phyloP scores from a whole-genome alignment of 92 coral and sea anemone species.

The Epizoanthus scotinus region DNA sequence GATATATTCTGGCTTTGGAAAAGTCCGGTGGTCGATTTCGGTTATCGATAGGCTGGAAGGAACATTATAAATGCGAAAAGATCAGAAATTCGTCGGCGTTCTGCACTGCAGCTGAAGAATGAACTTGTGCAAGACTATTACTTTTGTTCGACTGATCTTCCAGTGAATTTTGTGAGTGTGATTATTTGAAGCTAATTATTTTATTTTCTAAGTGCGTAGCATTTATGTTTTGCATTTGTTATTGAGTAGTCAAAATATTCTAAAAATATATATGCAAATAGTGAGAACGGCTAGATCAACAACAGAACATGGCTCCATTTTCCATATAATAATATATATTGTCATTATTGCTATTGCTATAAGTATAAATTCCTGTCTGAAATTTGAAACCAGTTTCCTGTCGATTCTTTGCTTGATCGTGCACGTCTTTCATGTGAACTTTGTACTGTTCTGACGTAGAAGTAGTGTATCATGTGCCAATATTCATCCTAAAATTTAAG shows the following conservation, averaged over 20 bases:
- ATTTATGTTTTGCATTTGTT: neutral
- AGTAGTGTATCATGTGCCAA: neutral
- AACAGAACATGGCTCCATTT: neutral
- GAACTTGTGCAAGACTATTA: neutral
- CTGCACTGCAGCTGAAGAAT: neutral
- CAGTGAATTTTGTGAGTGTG: slow-evolving; percentile 9
- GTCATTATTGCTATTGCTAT: too few species aligned
- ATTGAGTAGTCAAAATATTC: slow-evolving; percentile 6
- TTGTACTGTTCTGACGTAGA: slow-evolving; percentile 14
- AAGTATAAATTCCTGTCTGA: slow-evolving; percentile 19
- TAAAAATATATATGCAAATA: neutral
- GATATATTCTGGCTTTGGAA: neutral
- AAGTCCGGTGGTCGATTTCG: neutral
- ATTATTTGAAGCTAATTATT: neutral
- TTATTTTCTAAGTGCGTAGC: neutral
- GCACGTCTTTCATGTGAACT: slow-evolving; percentile 4
- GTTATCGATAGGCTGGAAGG: slow-evolving; percentile 2
- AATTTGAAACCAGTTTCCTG: slow-evolving; percentile 15
- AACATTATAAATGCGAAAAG: neutral
- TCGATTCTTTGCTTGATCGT: neutral
- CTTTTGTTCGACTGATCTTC: neutral
- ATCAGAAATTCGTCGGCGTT: neutral
- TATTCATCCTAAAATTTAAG: neutral
- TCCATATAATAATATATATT: neutral
- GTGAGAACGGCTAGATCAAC: slow-evolving; percentile 30